These are phyloP conservation scores for Trigoniulus corallinus DNA, from an alignment of 1,140 invertebrate genomes.

Conservation along the genomic window DNA sequence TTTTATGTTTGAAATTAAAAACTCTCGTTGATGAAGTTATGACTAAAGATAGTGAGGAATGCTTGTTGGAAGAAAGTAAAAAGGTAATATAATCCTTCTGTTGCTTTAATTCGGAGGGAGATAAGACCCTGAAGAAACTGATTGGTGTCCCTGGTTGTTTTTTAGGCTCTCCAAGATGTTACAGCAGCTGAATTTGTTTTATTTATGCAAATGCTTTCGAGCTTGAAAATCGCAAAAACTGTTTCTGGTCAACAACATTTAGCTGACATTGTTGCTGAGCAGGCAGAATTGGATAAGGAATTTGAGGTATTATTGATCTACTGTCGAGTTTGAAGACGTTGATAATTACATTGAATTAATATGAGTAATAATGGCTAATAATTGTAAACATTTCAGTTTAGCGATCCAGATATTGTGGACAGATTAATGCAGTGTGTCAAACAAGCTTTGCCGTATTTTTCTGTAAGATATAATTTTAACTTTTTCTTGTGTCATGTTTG, in stretches of 20 bases:
- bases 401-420: conserved; percentile 57
- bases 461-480: conserved; percentile 36
- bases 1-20: conserved; percentile 66
- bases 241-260: conserved; percentile 68
- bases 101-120: not conserved
- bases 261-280: conserved; percentile 62
- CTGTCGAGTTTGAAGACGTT: too few species aligned
- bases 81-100: conserved; percentile 37
- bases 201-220: conserved; percentile 67
- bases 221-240: conserved; percentile 60
- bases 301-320: conserved; percentile 56
- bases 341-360: too few species aligned
- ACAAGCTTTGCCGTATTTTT: conserved; percentile 69
- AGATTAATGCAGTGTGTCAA: conserved; percentile 67
- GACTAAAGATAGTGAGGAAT: conserved; percentile 70
- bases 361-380: too few species aligned
- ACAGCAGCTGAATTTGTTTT: conserved; percentile 81
- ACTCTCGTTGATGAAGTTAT: conserved; percentile 56
- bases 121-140: not conserved
- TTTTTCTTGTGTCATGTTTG: not conserved
- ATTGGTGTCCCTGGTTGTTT: conserved; percentile 11
- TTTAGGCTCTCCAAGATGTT: conserved; percentile 46
- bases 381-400: too few species aligned
- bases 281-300: conserved; percentile 53
- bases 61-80: conserved; percentile 66